Conservation (phyloP, 2,113 vertebrate species). For the Toxotes jaculatrix region DNA sequence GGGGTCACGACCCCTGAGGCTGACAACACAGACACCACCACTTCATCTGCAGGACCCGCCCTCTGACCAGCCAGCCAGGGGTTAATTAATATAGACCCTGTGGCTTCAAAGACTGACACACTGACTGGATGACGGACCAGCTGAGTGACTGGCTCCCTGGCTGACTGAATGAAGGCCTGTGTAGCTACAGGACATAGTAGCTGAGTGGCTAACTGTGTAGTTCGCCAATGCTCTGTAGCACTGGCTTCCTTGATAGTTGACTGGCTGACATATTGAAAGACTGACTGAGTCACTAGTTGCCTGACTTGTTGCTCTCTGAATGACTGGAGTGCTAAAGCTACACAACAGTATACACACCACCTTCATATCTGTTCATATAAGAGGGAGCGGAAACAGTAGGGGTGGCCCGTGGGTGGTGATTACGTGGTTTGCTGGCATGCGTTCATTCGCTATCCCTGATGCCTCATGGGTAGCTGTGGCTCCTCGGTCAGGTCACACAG, state of each 20-base stretch:
- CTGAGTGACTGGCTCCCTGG: slow-evolving; percentile 3
- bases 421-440: slow-evolving; percentile 24
- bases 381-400: not conserved
- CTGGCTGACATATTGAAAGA: slow-evolving; percentile 2
- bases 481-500: slow-evolving; percentile 17
- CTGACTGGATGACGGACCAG: slow-evolving; percentile 34
- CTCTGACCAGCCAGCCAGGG: slow-evolving; percentile 82
- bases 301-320: slow-evolving; percentile 26
- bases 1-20: slow-evolving; percentile 87
- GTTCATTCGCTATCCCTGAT: slow-evolving; percentile 19
- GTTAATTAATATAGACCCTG: slow-evolving; percentile 91
- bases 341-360: slow-evolving; percentile 5
- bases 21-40: slow-evolving; percentile 84
- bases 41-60: slow-evolving; percentile 83
- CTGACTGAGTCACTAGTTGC: not conserved
- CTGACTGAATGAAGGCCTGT: slow-evolving; percentile 27
- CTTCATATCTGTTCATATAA: slow-evolving; percentile 5
- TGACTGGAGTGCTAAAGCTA: slow-evolving; percentile 14
- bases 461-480: slow-evolving; percentile 22
- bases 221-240: not conserved
- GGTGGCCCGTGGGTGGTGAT: slow-evolving; percentile 23
- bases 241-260: not conserved
- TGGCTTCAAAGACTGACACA: slow-evolving; percentile 80
- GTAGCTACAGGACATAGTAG: not conserved
- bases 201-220: not conserved